Percentiles rank a stretch among this genome's conserved stretches.
phyloP scores from a whole-genome alignment of 2,888 invertebrate genomes.

The Sarcophaga rosellei region DNA sequence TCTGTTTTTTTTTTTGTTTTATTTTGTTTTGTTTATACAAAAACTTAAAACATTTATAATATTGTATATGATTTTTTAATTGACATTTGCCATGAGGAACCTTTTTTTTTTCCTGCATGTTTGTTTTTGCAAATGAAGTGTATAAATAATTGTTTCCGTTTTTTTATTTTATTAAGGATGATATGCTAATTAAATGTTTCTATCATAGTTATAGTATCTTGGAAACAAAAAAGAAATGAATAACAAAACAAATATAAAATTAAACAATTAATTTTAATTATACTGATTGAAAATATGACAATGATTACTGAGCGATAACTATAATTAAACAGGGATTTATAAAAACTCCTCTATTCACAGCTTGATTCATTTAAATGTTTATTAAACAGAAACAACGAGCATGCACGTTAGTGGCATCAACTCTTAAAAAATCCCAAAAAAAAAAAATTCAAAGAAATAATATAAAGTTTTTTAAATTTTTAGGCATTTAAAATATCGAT shows the following conservation, averaged over 20 bases:
- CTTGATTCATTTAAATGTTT: neutral
- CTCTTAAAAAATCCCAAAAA: neutral
- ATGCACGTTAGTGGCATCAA: too few relatives aligned
- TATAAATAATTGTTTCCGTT: slow-evolving; percentile 65
- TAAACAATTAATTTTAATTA: slow-evolving; percentile 58
- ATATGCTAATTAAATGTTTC: slow-evolving; percentile 58
- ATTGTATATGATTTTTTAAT: slow-evolving; percentile 49
- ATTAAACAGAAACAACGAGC: neutral
- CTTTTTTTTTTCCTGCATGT: slow-evolving; percentile 14
- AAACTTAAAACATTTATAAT: slow-evolving; percentile 17
- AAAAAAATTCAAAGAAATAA: neutral
- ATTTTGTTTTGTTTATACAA: slow-evolving; percentile 11
- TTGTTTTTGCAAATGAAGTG: slow-evolving; percentile 25
- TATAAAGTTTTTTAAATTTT: neutral
- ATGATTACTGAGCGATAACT: slow-evolving; percentile 1
- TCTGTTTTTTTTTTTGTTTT: slow-evolving; percentile 11
- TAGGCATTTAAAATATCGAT: slow-evolving; percentile 2
- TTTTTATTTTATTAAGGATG: slow-evolving; percentile 52
- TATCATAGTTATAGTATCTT: neutral
- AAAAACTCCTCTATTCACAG: neutral
- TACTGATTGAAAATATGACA: slow-evolving; percentile 44
- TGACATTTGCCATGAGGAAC: slow-evolving; percentile 65
- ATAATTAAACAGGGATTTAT: slow-evolving; percentile 23
- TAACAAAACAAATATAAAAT: neutral
- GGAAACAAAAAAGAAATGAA: neutral